Evolutionary conservation across 2,888 invertebrate species (phyloP), one percentile per base, ranked within the genome.

Genomic region (Anagyrus pseudococci): DNA sequence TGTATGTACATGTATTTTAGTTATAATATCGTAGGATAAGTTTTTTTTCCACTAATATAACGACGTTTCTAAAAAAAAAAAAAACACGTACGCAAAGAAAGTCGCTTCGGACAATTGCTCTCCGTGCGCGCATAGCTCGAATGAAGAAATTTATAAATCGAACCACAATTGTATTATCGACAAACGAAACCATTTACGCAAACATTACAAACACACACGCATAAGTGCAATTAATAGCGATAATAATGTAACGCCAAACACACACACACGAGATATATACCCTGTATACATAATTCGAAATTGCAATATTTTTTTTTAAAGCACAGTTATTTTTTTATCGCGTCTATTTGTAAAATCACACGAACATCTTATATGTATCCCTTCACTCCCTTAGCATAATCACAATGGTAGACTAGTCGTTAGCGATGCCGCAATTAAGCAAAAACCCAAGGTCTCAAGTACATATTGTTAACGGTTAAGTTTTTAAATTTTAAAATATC

Each of bases 391-490:
- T 63, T 52, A 59, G 49, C 37, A 25, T 47, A 29, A 59, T 26
- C 33, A 29, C 43, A 60, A 19, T 17, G 2, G 17, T 57, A 64
- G 55, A 20, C 56, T 60, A 60, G 64, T 64, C 64, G 56, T 59
- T 47, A 20, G 50, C 40, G 26, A 48, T 53, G 46, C 43, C 33
- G 33, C 60, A n/a, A n/a, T n/a, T n/a, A 58, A 48, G 53, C 22
- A 46, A 56, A 29, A 44, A 49, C 23, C 10, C 23, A 60, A 48
- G 44, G 48, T 64, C 53, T 60, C 53, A 60, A n/a, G 19, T 60
- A 53, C 53, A 8, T 13, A 53, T 53, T 60, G 50, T 64, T 64
- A 53, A 60, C 60, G 49, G 15, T 64, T 64, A 64, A 64, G 59
- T 64, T 57, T 60, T 53, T 17, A 47, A 58, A 64, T 64, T 64